phyloP scores from a whole-genome alignment of 2,113 vertebrate genomes.

The Cranoglanis bouderius region DNA sequence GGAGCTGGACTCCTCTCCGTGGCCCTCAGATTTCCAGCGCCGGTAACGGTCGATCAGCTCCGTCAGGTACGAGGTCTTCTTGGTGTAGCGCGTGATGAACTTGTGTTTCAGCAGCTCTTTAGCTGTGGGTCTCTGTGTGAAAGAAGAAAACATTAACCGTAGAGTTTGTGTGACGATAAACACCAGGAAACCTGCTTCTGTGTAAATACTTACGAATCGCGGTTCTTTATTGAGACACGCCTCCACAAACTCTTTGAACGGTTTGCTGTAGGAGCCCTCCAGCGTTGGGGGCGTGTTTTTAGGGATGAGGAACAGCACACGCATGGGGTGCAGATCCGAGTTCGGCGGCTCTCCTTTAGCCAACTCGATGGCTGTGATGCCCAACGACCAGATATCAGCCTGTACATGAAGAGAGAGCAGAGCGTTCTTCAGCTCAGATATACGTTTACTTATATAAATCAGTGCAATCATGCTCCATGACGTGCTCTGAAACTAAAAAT shows the following conservation, averaged over 20 bases:
- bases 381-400: conserved; percentile 99
- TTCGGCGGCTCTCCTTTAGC: conserved; percentile 98
- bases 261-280: conserved; percentile 96
- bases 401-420: conserved; percentile 52
- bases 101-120: conserved; percentile 97
- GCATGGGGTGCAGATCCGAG: conserved; percentile 97
- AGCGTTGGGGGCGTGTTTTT: conserved; percentile 96
- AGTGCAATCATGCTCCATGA: neutral
- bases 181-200: neutral
- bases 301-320: conserved; percentile 96
- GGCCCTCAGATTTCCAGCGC: conserved; percentile 96
- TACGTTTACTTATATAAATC: neutral
- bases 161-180: neutral
- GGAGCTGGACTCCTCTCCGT: conserved; percentile 94
- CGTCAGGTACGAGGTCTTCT: conserved; percentile 96
- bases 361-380: conserved; percentile 96
- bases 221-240: conserved; percentile 99
- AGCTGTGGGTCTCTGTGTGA: conserved; percentile 89
- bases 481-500: neutral
- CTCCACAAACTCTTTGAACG: conserved; percentile 98
- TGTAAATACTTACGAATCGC: conserved; percentile 84
- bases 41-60: conserved; percentile 94
- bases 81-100: conserved; percentile 98
- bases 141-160: neutral
- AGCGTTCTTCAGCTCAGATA: neutral